Conservation (phyloP, 2,888 invertebrate species). For the Holacanthella duospinosa region DNA sequence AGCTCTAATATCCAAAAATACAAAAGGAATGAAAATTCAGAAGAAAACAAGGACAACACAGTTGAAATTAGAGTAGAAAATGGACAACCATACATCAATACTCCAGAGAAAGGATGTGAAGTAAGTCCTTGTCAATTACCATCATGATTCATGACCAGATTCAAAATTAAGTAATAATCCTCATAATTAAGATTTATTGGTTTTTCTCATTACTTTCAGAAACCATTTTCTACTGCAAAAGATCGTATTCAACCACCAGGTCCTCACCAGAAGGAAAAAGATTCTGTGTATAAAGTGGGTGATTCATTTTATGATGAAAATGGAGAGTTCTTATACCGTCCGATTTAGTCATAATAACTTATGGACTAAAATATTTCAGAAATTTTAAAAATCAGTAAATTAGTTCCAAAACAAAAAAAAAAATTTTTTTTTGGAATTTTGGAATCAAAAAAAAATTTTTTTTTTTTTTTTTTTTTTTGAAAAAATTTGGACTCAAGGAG, state of each 20-base stretch:
- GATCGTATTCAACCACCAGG: background rate
- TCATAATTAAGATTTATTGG: constrained; percentile 9
- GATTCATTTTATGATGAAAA: constrained; percentile 73
- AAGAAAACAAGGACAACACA: background rate
- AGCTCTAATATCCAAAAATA: constrained; percentile 15
- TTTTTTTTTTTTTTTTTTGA: no score
- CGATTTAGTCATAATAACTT: no score
- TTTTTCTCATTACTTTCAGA: constrained; percentile 13
- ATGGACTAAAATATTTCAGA: no score
- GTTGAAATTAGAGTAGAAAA: constrained; percentile 14
- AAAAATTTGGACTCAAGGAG: no score
- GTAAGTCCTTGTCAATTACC: constrained; percentile 12
- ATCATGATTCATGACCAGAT: no score
- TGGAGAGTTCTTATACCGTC: constrained; percentile 67
- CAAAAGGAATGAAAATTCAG: constrained; percentile 8
- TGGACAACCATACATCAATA: constrained; percentile 17
- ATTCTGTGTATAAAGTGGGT: constrained; percentile 58
- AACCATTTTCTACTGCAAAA: constrained; percentile 11
- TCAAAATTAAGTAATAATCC: background rate
- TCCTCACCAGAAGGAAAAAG: background rate
- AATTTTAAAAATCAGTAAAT: no score
- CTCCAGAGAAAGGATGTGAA: constrained; percentile 20
- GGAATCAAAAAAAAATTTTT: no score
- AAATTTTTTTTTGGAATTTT: no score
- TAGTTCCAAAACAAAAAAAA: no score